These are phyloP conservation scores for Hypomesus transpacificus DNA, from an alignment of 2,113 vertebrate genomes.

Conservation along the genomic window DNA sequence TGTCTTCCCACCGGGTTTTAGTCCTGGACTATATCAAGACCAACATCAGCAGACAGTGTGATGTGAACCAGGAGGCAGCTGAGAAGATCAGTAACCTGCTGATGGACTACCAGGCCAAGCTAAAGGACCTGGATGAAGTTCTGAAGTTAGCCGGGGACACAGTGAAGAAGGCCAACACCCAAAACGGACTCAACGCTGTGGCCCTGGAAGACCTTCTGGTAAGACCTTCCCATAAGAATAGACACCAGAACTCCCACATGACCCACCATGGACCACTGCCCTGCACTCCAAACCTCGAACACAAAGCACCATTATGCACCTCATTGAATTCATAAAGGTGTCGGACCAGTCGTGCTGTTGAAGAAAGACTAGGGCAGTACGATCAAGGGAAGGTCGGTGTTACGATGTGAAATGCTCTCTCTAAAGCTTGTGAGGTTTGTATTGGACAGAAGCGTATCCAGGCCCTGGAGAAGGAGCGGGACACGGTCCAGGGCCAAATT, in stretches of 20 bases:
- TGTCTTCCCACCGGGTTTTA: constrained; percentile 50
- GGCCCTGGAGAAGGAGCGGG: constrained; percentile 70
- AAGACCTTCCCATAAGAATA: constrained; percentile 26
- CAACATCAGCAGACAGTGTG: constrained; percentile 71
- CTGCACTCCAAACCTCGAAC: too few relatives aligned
- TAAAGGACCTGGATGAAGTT: constrained; percentile 75
- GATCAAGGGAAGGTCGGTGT: too few relatives aligned
- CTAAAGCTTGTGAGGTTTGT: background rate
- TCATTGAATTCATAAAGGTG: too few relatives aligned
- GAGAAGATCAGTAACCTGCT: constrained; percentile 72
- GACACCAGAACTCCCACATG: background rate
- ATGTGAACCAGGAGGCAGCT: constrained; percentile 70
- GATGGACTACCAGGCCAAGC: constrained; percentile 76
- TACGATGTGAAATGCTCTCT: too few relatives aligned
- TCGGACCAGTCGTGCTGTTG: too few relatives aligned
- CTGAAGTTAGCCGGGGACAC: constrained; percentile 70
- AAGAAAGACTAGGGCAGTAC: too few relatives aligned
- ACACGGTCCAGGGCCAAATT: constrained; percentile 67
- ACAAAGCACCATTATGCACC: too few relatives aligned
- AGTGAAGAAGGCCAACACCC: constrained; percentile 75
- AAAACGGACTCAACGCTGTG: constrained; percentile 78
- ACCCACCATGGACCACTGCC: too few relatives aligned
- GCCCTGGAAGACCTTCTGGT: constrained; percentile 79
- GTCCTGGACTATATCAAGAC: constrained; percentile 78
- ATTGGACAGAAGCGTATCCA: constrained; percentile 72